Percentiles rank a stretch among this genome's conserved stretches.
These are phyloP conservation scores for Stictocephala bisonia DNA, from an alignment of 2,888 invertebrate species.

Conservation along the genomic window DNA sequence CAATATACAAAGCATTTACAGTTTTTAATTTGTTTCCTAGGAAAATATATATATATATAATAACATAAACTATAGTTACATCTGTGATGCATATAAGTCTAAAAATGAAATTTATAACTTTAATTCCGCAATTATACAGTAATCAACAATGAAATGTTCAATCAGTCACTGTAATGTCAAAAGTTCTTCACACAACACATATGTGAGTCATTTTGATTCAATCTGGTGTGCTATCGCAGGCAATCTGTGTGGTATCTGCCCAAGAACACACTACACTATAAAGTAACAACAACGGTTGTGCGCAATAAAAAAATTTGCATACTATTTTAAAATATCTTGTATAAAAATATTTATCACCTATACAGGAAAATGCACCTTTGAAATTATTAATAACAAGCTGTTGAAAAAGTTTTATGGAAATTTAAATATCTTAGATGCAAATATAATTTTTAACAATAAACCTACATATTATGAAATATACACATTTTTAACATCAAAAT, in stretches of 20 bases:
- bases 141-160: conserved; percentile 31
- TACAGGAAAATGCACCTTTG: no score
- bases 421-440: neutral
- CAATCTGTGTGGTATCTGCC: conserved; percentile 19
- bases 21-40: conserved; percentile 28
- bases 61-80: conserved; percentile 29
- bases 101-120: conserved; percentile 21
- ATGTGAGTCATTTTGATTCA: conserved; percentile 28
- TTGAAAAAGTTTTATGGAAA: no score
- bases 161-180: conserved; percentile 32
- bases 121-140: conserved; percentile 24
- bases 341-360: no score
- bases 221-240: neutral
- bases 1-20: conserved; percentile 35
- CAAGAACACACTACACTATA: neutral
- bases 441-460: conserved; percentile 26
- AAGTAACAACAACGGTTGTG: conserved; percentile 2
- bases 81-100: conserved; percentile 30
- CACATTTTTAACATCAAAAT: neutral
- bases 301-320: conserved; percentile 10
- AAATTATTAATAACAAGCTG: no score
- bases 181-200: conserved; percentile 7
- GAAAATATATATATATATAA: conserved; percentile 33
- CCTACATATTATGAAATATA: neutral
- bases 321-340: no score